Percentiles rank a stretch among this genome's conserved stretches.
phyloP scores from a whole-genome alignment of 2,797 vertebrate genomes.

The Sitta carolinensis region DNA sequence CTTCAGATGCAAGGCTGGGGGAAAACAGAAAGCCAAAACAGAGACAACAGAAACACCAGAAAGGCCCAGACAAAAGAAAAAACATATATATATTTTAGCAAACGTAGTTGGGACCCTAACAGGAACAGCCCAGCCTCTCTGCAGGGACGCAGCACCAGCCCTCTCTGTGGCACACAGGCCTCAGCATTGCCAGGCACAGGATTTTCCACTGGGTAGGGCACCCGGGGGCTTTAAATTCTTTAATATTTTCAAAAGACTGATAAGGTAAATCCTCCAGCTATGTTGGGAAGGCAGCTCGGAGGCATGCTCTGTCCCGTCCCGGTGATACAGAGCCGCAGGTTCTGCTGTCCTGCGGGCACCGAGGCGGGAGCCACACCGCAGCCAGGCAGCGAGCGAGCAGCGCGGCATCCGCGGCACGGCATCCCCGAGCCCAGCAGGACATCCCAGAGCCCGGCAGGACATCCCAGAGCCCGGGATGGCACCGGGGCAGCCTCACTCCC shows the following conservation, averaged over 20 bases:
- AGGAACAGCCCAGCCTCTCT: background rate
- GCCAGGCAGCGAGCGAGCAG: background rate
- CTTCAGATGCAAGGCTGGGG: no score
- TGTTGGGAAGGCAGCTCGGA: fast-evolving
- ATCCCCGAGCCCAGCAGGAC: no score
- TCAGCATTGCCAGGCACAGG: fast-evolving
- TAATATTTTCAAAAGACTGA: background rate
- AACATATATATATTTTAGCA: no score
- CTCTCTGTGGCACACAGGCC: fast-evolving
- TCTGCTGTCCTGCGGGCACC: fast-evolving
- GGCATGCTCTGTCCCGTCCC: background rate
- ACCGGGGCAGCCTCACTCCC: fast-evolving
- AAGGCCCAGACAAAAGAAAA: no score
- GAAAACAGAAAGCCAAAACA: no score
- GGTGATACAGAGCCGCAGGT: fast-evolving
- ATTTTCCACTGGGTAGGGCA: background rate
- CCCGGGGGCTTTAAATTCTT: background rate
- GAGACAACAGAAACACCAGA: no score
- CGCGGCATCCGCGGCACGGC: background rate
- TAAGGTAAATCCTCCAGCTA: background rate
- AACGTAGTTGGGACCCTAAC: no score
- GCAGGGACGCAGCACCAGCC: fast-evolving
- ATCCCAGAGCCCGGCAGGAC: background rate
- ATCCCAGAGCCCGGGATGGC: background rate
- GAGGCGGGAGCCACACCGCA: fast-evolving